Evolutionary conservation across 2,113 vertebrate genomes (phyloP).

Genomic region (Anas platyrhynchos): DNA sequence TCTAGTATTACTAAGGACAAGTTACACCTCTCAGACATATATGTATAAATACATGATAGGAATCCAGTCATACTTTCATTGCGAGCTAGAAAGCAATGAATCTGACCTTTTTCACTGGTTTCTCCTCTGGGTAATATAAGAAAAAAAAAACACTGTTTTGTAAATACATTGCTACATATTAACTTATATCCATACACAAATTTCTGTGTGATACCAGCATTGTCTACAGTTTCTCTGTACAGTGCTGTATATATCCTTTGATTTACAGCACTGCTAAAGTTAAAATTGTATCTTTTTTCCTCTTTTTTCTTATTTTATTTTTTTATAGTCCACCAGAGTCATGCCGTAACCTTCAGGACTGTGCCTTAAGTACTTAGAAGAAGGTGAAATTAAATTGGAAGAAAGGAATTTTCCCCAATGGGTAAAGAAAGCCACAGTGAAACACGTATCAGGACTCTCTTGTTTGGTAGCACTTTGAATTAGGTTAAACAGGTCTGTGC

Average conservation of each 20-base stretch:
- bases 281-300: not conserved
- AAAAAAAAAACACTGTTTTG: not conserved
- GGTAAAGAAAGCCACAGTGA: not conserved
- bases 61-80: not conserved
- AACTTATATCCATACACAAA: not conserved
- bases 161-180: not conserved
- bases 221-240: not conserved
- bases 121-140: not conserved
- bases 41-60: not conserved
- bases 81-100: not conserved
- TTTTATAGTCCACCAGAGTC: not conserved
- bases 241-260: not conserved
- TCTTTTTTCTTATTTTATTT: not conserved
- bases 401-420: not conserved
- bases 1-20: not conserved
- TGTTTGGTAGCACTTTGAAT: not conserved
- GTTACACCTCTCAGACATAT: not conserved
- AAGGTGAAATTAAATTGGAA: not conserved
- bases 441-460: not conserved
- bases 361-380: not conserved
- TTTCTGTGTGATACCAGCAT: not conserved
- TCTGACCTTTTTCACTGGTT: not conserved
- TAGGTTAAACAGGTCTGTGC: not conserved
- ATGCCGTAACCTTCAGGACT: not conserved
- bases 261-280: not conserved